Percentiles rank a stretch among this genome's conserved stretches.
Evolutionary conservation across 2,797 vertebrate species (phyloP).

Genomic region (Notolabrus celidotus): DNA sequence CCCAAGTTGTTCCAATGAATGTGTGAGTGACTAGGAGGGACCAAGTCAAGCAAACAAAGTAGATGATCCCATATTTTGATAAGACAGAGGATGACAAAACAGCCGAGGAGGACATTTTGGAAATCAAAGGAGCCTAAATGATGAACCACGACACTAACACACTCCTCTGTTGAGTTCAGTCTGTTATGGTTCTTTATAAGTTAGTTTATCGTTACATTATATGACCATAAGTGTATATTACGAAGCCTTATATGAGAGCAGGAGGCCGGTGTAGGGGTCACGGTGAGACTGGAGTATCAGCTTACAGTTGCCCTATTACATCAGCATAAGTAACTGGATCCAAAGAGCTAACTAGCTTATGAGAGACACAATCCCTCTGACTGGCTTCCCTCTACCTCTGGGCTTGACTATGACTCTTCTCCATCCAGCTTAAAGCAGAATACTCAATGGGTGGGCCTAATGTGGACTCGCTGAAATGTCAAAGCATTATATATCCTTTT

Average conservation of each 20-base stretch:
- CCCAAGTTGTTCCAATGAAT: slow-evolving; percentile 35
- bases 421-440: slow-evolving; percentile 71
- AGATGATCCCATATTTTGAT: slow-evolving; percentile 35
- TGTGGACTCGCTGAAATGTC: slow-evolving; percentile 85
- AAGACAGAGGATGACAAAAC: slow-evolving; percentile 20
- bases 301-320: slow-evolving; percentile 81
- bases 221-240: slow-evolving; percentile 71
- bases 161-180: slow-evolving; percentile 62
- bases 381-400: slow-evolving; percentile 73
- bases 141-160: slow-evolving; percentile 56
- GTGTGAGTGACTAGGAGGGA: slow-evolving; percentile 33
- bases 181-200: slow-evolving; percentile 69
- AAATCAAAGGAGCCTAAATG: too few species aligned
- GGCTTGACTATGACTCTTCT: slow-evolving; percentile 74
- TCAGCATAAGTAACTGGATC: slow-evolving; percentile 84
- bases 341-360: slow-evolving; percentile 81
- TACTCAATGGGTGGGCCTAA: slow-evolving; percentile 85
- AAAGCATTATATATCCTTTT: slow-evolving; percentile 88
- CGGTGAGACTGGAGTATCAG: slow-evolving; percentile 77
- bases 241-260: slow-evolving; percentile 73
- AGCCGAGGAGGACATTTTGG: slow-evolving; percentile 20
- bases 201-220: slow-evolving; percentile 75
- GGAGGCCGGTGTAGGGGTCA: slow-evolving; percentile 75
- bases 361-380: slow-evolving; percentile 77
- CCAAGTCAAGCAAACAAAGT: slow-evolving; percentile 42